Base-by-base conservation (phyloP, 2,888 invertebrate species). In the Drosophila longiperda region DNA sequence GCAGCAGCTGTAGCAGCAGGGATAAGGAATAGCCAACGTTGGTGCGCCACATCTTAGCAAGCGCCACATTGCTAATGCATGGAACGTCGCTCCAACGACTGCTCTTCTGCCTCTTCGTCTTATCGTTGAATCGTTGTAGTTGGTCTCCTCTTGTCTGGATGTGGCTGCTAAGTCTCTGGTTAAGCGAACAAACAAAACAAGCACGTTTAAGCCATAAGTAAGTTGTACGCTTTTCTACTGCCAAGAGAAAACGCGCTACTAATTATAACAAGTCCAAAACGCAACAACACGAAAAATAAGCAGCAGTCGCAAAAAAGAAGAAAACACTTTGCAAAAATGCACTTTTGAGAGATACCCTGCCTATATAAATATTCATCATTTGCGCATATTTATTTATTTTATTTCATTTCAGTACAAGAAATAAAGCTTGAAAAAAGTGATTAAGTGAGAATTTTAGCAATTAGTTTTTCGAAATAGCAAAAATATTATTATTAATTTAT, bases 41-140 rank as follows among this genome's bases (percentile, higher is more conserved):
- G 74, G 61, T 78, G 77, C 64, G 84, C 88, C 80, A 75, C 89
- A 89, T 89, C 69, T 86, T 84, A 83, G 74, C 78, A 76, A 78
- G 78, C 65, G 83, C 91, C 79, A 80, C 87, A 88, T 88, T 79
- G 89, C 80, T 82, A 73, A 66, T 69, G 78, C 83, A 78, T 75
- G 40, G 48, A 49, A n/a, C 36, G 63, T 57, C 32, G 45, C 52
- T 36, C 64, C 67, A 66, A 50, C 52, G 54, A 72, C 68, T 58
- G 20, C 55, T 50, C 48, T 40, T 48, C 45, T n/a, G 53, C 50
- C 26, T 62, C 50, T 45, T 50, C 49, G 23, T 49, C 53, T 38
- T 69, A 42, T 32, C 52, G 38, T 20, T 52, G 38, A 29, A 29
- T 29, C 54, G 32, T 34, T 48, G 57, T 29, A 29, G 29, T 29